Percentiles rank a stretch among this genome's conserved stretches.
Evolutionary conservation across 1,140 invertebrate genomes (phyloP).

Genomic region (Acromyrmex heyeri): DNA sequence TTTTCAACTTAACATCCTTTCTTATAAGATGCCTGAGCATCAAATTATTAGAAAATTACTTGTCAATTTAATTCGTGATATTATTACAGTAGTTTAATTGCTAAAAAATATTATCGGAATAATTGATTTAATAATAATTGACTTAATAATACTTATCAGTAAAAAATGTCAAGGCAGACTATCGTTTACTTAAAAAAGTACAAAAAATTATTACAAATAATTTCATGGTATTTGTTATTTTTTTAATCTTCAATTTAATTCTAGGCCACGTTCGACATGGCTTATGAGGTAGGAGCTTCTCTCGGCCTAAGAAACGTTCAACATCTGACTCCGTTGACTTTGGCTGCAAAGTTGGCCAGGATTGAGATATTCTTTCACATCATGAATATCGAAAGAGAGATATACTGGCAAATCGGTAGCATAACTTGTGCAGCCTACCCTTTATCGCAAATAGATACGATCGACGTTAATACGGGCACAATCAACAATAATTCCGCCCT

Average conservation of each 20-base stretch:
- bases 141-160: not conserved
- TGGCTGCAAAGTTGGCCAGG: conserved; percentile 96
- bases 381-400: conserved; percentile 96
- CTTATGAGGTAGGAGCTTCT: conserved; percentile 96
- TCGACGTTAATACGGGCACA: conserved; percentile 95
- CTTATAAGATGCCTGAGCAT: too few relatives aligned
- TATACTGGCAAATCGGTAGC: conserved; percentile 98
- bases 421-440: conserved; percentile 99
- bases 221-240: not conserved
- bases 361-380: conserved; percentile 99
- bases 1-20: too few relatives aligned
- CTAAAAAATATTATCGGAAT: not conserved
- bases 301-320: conserved; percentile 94
- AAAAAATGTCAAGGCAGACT: not conserved
- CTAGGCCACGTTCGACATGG: conserved; percentile 97
- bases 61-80: too few relatives aligned
- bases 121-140: conserved; percentile 3
- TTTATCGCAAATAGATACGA: conserved; percentile 98
- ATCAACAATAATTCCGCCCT: conserved; percentile 97
- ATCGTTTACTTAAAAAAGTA: not conserved
- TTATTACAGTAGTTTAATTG: too few relatives aligned
- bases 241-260: conserved; percentile 50
- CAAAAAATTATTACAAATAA: not conserved
- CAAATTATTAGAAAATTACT: too few relatives aligned
- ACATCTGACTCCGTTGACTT: conserved; percentile 96